Conservation (phyloP, 2,797 vertebrate species). For the Fistularia tabacaria region DNA sequence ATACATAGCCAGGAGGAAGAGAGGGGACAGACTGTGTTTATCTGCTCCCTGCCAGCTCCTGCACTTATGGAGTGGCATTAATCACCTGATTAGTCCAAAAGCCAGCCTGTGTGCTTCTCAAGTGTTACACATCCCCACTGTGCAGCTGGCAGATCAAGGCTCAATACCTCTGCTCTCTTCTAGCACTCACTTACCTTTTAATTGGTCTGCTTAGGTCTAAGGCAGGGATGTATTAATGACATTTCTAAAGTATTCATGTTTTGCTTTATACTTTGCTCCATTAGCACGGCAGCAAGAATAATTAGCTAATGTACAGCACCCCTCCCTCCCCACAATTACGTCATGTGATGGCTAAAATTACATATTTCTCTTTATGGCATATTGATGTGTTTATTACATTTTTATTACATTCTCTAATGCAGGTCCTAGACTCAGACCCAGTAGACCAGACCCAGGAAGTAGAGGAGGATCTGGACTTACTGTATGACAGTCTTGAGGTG, state of each 20-base stretch:
- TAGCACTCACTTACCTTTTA: conserved; percentile 50
- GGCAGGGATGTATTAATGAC: conserved; percentile 42
- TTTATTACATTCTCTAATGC: conserved; percentile 13
- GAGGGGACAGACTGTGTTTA: conserved; percentile 69
- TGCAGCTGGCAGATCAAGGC: conserved; percentile 43
- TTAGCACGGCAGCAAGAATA: conserved; percentile 35
- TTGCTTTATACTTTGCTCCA: conserved; percentile 25
- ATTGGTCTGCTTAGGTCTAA: conserved; percentile 43
- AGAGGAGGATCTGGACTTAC: conserved; percentile 80
- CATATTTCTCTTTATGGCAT: conserved; percentile 21
- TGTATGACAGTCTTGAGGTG: conserved; percentile 79
- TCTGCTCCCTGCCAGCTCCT: conserved; percentile 67
- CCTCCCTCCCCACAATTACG: conserved; percentile 27
- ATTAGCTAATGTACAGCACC: conserved; percentile 30
- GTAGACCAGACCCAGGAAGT: conserved; percentile 81
- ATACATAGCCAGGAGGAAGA: conserved; percentile 56
- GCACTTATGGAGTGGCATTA: conserved; percentile 72
- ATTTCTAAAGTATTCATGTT: conserved; percentile 7
- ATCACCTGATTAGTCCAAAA: conserved; percentile 71
- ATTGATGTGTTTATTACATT: conserved; percentile 8
- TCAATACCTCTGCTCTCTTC: conserved; percentile 38
- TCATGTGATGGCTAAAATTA: conserved; percentile 8
- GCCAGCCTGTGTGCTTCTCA: conserved; percentile 44
- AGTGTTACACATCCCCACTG: conserved; percentile 58
- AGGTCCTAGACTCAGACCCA: conserved; percentile 81